Conservation (phyloP, 2,113 vertebrate species). For the Trichomycterus rosablanca region DNA sequence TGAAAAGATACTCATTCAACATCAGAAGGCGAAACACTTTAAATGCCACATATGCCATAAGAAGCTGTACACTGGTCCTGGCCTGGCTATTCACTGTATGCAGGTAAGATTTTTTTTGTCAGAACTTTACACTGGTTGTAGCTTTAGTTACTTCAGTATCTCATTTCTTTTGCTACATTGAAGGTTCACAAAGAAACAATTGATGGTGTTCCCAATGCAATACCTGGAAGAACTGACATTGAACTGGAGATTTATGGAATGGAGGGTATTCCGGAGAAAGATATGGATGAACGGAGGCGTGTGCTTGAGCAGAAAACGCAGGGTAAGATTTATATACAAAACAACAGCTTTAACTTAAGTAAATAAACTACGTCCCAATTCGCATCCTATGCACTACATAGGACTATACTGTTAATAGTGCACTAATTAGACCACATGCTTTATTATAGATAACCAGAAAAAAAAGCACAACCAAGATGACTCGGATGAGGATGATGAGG, state of each 20-base stretch:
- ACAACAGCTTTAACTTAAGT: too few species aligned
- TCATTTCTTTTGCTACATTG: too few species aligned
- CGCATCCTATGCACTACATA: too few species aligned
- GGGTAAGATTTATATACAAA: too few species aligned
- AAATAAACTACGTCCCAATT: too few species aligned
- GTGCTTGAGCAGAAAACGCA: conserved; percentile 95
- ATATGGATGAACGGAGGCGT: conserved; percentile 92
- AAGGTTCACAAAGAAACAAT: conserved; percentile 99
- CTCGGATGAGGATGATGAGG: conserved; percentile 91
- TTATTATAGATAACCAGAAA: conserved; percentile 82
- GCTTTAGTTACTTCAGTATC: too few species aligned
- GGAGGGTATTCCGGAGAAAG: conserved; percentile 98
- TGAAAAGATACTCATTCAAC: conserved; percentile 98
- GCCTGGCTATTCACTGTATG: conserved; percentile 98
- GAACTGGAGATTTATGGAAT: conserved; percentile 98
- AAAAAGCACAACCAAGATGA: conserved; percentile 91
- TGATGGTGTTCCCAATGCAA: conserved; percentile 96
- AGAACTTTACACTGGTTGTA: too few species aligned
- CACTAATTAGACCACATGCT: too few species aligned
- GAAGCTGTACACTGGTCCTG: conserved; percentile 94
- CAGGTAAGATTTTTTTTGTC: too few species aligned
- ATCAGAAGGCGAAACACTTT: conserved; percentile 98
- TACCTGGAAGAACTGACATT: conserved; percentile 94
- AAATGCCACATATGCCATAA: conserved; percentile 99
- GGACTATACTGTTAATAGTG: too few species aligned